Percentiles rank a stretch among this genome's conserved stretches.
phyloP scores from a whole-genome alignment of 2,888 invertebrate species.

The Lasioglossum leucozonium region DNA sequence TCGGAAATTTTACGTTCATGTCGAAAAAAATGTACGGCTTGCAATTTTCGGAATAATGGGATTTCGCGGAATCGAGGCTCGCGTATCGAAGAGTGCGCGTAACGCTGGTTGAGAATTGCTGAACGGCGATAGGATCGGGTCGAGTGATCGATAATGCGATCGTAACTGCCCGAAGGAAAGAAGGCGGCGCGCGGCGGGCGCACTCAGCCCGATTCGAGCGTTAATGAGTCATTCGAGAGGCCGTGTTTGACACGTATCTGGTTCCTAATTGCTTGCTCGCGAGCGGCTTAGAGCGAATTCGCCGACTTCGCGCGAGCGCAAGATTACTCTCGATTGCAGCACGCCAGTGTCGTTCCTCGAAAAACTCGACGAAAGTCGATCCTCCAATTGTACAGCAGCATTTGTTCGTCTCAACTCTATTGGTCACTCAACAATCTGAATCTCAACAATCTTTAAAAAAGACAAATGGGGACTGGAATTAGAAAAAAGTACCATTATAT shows the following conservation, averaged over 20 bases:
- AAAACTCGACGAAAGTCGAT: background rate
- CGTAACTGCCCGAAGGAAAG: constrained; percentile 38
- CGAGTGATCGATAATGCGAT: constrained; percentile 53
- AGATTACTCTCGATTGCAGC: constrained; percentile 12
- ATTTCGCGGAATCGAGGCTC: too few relatives aligned
- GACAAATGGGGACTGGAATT: too few relatives aligned
- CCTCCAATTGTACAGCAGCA: too few relatives aligned
- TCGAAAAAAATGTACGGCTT: too few relatives aligned
- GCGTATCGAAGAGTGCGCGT: background rate
- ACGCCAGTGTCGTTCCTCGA: background rate
- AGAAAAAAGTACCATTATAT: too few relatives aligned
- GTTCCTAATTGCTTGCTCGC: constrained; percentile 37
- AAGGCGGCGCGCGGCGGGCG: constrained; percentile 17
- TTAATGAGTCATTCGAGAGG: constrained; percentile 52
- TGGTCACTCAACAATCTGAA: too few relatives aligned
- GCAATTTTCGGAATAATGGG: background rate
- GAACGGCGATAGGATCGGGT: constrained; percentile 48
- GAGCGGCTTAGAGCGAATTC: constrained; percentile 29
- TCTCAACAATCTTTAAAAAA: too few relatives aligned
- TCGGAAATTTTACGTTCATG: too few relatives aligned
- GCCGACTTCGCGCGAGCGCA: background rate
- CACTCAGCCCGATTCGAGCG: constrained; percentile 29
- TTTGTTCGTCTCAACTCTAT: too few relatives aligned
- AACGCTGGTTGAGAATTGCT: constrained; percentile 53
- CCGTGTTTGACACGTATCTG: constrained; percentile 43